These are phyloP conservation scores for Toxotes lorentzi DNA, from an alignment of 2,797 vertebrate genomes.

Conservation along the genomic window DNA sequence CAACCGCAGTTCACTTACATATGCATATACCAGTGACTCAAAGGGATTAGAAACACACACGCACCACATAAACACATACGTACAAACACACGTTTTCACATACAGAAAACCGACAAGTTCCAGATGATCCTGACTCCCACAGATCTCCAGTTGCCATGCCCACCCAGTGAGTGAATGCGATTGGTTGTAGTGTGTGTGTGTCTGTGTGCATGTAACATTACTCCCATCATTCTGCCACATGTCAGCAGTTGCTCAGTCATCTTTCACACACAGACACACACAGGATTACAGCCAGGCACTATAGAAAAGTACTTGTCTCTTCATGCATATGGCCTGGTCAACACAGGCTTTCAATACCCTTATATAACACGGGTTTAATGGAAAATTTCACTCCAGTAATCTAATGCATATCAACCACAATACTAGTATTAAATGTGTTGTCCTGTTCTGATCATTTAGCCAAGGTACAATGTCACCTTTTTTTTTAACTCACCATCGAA, in stretches of 20 bases:
- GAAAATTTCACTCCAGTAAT: constrained; percentile 32
- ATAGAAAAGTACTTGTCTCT: constrained; percentile 42
- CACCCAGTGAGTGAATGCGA: constrained; percentile 67
- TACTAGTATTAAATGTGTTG: neutral
- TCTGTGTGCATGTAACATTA: constrained; percentile 58
- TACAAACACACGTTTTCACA: constrained; percentile 22
- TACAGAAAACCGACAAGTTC: constrained; percentile 48
- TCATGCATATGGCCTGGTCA: constrained; percentile 38
- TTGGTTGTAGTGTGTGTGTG: constrained; percentile 48
- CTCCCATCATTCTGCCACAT: constrained; percentile 69
- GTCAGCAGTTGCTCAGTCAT: constrained; percentile 78
- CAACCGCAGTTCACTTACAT: constrained; percentile 5
- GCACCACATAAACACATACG: neutral
- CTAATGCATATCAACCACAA: constrained; percentile 3
- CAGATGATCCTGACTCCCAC: constrained; percentile 69
- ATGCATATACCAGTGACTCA: constrained; percentile 22
- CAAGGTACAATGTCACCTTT: neutral
- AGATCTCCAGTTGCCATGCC: constrained; percentile 75
- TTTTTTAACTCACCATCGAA: neutral
- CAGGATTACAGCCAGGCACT: constrained; percentile 46
- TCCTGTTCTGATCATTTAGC: constrained; percentile 1
- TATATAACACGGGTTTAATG: constrained; percentile 44
- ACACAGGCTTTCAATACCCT: constrained; percentile 26
- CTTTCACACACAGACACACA: constrained; percentile 34
- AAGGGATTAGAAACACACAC: constrained; percentile 11